Conservation (phyloP, 2,797 vertebrate genomes). For the Sternarchorhynchus goeldii region DNA sequence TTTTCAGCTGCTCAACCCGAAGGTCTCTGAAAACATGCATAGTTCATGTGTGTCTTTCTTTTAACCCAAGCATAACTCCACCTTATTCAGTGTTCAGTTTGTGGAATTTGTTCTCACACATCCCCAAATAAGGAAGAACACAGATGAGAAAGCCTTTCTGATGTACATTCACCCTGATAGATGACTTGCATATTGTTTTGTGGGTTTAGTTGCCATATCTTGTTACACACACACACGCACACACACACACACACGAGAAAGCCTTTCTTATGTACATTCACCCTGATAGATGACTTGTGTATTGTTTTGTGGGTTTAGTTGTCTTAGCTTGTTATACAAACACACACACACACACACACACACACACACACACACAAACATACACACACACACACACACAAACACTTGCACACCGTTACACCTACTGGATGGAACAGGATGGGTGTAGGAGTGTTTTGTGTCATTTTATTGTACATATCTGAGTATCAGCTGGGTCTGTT, state of each 20-base stretch:
- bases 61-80: not conserved
- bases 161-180: slow-evolving; percentile 44
- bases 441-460: slow-evolving; percentile 19
- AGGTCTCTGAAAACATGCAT: not conserved
- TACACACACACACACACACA: not conserved
- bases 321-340: not conserved
- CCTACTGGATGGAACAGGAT: not conserved
- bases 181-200: slow-evolving; percentile 34
- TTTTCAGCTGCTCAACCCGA: not conserved
- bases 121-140: slow-evolving; percentile 35
- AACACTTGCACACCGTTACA: not conserved
- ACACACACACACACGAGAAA: slow-evolving; percentile 3
- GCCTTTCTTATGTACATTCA: slow-evolving; percentile 13
- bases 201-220: slow-evolving; percentile 6
- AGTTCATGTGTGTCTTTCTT: not conserved
- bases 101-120: not conserved
- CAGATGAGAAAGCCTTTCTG: slow-evolving; percentile 13
- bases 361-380: no score
- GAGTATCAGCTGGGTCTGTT: slow-evolving; percentile 35
- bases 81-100: slow-evolving; percentile 19
- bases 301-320: slow-evolving; percentile 15
- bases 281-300: slow-evolving; percentile 51
- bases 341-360: not conserved
- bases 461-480: slow-evolving; percentile 48
- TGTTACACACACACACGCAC: not conserved